These are phyloP conservation scores for Chiloscyllium plagiosum DNA, from an alignment of 2,113 vertebrate genomes.

Conservation along the genomic window DNA sequence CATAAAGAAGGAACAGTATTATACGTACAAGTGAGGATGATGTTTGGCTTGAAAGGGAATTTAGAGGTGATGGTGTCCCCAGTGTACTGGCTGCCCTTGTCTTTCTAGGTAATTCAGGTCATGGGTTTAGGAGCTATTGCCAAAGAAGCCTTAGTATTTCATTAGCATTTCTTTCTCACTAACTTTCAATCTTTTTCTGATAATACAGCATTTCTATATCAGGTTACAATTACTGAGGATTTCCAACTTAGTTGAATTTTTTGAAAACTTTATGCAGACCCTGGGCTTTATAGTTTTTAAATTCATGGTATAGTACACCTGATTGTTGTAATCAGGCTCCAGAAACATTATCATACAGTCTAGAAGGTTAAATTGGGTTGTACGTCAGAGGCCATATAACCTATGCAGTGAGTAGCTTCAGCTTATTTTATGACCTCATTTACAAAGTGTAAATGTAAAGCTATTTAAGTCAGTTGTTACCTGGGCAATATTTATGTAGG, in stretches of 20 bases:
- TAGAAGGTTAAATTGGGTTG: neutral
- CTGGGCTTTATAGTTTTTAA: slow-evolving; percentile 2
- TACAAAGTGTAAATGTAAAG: slow-evolving; percentile 36
- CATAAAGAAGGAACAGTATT: neutral
- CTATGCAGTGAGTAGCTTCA: neutral
- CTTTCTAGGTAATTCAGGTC: neutral
- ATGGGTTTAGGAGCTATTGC: neutral
- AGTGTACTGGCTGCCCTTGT: neutral
- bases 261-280: neutral
- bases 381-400: neutral
- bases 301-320: neutral
- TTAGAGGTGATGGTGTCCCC: neutral
- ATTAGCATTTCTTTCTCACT: neutral
- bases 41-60: neutral
- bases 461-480: slow-evolving; percentile 30
- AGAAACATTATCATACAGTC: neutral
- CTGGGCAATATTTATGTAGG: slow-evolving; percentile 12
- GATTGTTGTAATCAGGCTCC: slow-evolving; percentile 9
- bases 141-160: neutral
- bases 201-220: neutral
- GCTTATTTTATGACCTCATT: slow-evolving; percentile 27
- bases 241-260: neutral
- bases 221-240: neutral
- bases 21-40: neutral
- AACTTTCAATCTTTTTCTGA: neutral